These are phyloP conservation scores for Rotaria macrura DNA, from an alignment of 2,888 invertebrate species.

Conservation along the genomic window DNA sequence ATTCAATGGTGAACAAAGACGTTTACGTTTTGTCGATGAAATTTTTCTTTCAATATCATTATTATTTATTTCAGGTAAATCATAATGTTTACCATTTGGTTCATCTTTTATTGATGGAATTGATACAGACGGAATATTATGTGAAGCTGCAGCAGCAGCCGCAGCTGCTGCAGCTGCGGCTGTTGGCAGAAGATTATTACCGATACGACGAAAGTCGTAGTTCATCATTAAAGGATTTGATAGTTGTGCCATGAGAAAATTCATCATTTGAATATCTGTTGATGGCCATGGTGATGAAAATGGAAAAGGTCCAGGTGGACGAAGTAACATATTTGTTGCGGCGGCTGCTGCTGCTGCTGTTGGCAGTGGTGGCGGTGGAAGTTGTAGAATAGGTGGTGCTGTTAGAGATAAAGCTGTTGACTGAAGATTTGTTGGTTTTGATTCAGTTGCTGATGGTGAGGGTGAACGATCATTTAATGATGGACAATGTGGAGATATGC, in stretches of 20 bases:
- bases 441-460: not conserved
- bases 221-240: slow-evolving; percentile 15
- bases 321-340: not conserved
- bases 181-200: slow-evolving; percentile 2
- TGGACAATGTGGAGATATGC: not conserved
- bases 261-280: not conserved
- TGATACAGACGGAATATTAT: not conserved
- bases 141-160: not conserved
- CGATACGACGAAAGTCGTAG: slow-evolving; percentile 1
- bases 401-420: not conserved
- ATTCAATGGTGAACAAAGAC: not conserved
- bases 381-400: too few relatives aligned
- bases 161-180: not conserved
- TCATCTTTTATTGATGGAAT: not conserved
- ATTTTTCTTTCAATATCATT: not conserved
- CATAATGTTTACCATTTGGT: not conserved
- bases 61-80: slow-evolving; percentile 3
- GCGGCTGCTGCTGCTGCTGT: not conserved
- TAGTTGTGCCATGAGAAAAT: slow-evolving; percentile 8
- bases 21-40: not conserved
- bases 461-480: not conserved
- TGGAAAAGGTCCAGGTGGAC: slow-evolving; percentile 4
- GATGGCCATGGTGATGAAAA: not conserved
- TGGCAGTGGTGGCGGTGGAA: not conserved
- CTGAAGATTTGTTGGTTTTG: not conserved